These are phyloP conservation scores for Pterophyllum scalare DNA, from an alignment of 2,113 vertebrate genomes.

Conservation along the genomic window DNA sequence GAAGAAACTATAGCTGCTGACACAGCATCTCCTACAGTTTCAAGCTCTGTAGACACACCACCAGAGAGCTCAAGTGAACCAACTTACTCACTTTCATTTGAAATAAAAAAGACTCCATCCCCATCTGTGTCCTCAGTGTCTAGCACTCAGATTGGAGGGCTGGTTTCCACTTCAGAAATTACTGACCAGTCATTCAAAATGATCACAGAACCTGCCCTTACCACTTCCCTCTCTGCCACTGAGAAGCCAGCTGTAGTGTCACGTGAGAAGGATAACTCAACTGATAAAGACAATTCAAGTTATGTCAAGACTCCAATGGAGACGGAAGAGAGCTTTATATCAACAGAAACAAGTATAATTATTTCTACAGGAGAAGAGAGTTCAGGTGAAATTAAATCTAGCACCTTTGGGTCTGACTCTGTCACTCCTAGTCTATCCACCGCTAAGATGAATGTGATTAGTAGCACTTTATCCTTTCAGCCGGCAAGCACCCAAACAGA, in stretches of 20 bases:
- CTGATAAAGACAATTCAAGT: not conserved
- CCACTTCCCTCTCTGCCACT: not conserved
- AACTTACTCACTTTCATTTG: not conserved
- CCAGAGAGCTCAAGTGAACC: constrained; percentile 32
- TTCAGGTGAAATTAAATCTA: not conserved
- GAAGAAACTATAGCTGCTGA: not conserved
- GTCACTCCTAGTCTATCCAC: not conserved
- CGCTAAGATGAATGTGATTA: not conserved
- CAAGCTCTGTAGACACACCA: not conserved
- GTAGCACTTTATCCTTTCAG: constrained; percentile 7
- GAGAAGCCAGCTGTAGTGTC: constrained; percentile 14
- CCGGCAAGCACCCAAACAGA: constrained; percentile 8
- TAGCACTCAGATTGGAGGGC: constrained; percentile 18
- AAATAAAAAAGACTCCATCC: constrained; percentile 4
- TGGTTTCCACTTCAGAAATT: constrained; percentile 10
- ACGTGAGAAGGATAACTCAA: constrained; percentile 1
- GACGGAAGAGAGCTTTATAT: not conserved
- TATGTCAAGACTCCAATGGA: not conserved
- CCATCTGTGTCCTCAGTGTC: constrained; percentile 15
- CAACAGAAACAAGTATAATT: constrained; percentile 14
- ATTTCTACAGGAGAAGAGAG: not conserved
- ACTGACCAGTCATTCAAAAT: constrained; percentile 5
- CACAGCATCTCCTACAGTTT: not conserved
- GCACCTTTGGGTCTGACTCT: not conserved
- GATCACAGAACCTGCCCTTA: not conserved